Conservation (phyloP, 2,797 vertebrate species). For the Hypotaenidia okinawae region DNA sequence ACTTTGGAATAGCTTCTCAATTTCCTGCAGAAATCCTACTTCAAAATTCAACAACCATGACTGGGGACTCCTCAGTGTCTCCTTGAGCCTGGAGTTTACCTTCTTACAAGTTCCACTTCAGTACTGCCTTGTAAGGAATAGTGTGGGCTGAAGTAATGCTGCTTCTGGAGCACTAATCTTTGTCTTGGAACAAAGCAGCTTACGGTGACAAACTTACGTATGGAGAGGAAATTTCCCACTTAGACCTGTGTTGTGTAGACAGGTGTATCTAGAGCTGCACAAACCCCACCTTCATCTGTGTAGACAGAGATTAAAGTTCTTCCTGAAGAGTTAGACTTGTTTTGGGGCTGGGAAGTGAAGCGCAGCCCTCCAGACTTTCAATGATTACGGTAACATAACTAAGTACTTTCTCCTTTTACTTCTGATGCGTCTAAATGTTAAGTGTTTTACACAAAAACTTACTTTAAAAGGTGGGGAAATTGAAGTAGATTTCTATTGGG, state of each 20-base stretch:
- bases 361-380: rapidly evolving
- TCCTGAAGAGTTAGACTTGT: not conserved
- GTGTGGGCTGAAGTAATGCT: not conserved
- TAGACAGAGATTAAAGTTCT: not conserved
- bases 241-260: not conserved
- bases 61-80: not conserved
- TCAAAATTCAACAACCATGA: not conserved
- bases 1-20: not conserved
- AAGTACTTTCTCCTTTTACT: not conserved
- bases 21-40: not conserved
- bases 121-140: not conserved
- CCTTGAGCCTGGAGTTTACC: not conserved
- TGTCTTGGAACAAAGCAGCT: not conserved
- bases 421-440: not conserved
- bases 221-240: not conserved
- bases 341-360: not conserved
- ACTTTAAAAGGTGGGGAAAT: not conserved
- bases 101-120: not conserved
- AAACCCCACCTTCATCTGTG: not conserved
- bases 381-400: rapidly evolving
- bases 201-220: not conserved
- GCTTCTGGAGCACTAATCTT: not conserved
- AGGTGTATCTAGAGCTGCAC: not conserved
- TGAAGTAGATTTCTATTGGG: not conserved
- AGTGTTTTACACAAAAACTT: not conserved